phyloP scores from a whole-genome alignment of 2,888 invertebrate species.

The Rugalucina vietnamica region DNA sequence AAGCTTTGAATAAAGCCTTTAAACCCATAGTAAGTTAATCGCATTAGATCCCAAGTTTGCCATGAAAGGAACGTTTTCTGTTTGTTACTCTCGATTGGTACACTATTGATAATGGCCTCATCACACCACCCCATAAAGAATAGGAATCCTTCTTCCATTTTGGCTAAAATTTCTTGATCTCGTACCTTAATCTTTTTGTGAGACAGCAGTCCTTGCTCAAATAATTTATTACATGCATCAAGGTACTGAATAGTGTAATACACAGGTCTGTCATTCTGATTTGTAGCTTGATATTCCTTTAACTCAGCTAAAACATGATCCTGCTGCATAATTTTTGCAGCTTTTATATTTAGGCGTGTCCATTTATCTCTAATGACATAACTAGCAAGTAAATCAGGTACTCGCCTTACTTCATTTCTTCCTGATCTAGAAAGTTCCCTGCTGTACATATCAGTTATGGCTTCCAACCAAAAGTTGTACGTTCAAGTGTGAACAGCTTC shows the following conservation, averaged over 20 bases:
- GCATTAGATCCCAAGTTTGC: neutral
- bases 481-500: neutral
- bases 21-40: neutral
- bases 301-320: neutral
- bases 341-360: neutral
- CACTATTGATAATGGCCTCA: neutral
- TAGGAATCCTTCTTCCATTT: neutral
- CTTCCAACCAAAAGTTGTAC: neutral
- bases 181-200: neutral
- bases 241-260: neutral
- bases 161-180: neutral
- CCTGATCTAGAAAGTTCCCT: neutral
- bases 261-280: neutral
- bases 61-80: neutral
- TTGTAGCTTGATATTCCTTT: neutral
- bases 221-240: neutral
- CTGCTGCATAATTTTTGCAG: neutral
- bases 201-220: neutral
- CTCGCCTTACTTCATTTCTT: neutral
- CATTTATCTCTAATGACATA: too few species aligned
- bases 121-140: neutral
- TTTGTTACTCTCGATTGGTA: neutral
- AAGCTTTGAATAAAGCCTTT: neutral
- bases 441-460: slow-evolving; percentile 1
- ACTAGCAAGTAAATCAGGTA: neutral